phyloP scores from a whole-genome alignment of 1,140 invertebrate species.

The Bombus superbus region DNA sequence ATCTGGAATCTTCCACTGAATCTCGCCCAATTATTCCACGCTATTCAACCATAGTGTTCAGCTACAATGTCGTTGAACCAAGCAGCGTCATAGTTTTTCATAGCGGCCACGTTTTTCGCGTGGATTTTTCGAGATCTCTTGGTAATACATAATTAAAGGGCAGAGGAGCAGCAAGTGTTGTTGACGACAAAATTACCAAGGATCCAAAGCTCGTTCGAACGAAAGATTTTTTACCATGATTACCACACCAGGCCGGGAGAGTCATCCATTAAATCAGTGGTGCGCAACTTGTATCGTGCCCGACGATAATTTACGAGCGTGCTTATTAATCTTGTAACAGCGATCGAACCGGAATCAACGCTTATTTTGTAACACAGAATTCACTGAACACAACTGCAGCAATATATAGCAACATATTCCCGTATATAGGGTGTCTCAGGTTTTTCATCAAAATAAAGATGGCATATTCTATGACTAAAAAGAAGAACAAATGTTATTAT shows the following conservation, averaged over 20 bases:
- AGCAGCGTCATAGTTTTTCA: background rate
- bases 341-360: conserved; percentile 20
- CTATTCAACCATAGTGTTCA: background rate
- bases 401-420: background rate
- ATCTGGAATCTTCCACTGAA: background rate
- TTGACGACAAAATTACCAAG: conserved; percentile 21
- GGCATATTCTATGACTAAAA: background rate
- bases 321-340: conserved; percentile 39
- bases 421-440: background rate
- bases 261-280: conserved; percentile 38
- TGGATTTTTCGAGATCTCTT: background rate
- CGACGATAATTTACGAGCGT: conserved; percentile 28
- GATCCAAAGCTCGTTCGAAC: background rate
- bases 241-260: background rate
- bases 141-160: conserved; percentile 16
- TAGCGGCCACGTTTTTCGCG: background rate
- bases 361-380: conserved; percentile 8
- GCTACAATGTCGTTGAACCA: background rate
- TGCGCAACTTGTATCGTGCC: conserved; percentile 24
- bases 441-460: background rate
- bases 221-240: conserved; percentile 27
- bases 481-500: background rate
- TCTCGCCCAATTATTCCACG: background rate
- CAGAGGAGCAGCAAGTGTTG: background rate
- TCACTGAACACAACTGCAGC: background rate